phyloP scores from a whole-genome alignment of 2,888 invertebrate species.

The Ceriagrion tenellum region DNA sequence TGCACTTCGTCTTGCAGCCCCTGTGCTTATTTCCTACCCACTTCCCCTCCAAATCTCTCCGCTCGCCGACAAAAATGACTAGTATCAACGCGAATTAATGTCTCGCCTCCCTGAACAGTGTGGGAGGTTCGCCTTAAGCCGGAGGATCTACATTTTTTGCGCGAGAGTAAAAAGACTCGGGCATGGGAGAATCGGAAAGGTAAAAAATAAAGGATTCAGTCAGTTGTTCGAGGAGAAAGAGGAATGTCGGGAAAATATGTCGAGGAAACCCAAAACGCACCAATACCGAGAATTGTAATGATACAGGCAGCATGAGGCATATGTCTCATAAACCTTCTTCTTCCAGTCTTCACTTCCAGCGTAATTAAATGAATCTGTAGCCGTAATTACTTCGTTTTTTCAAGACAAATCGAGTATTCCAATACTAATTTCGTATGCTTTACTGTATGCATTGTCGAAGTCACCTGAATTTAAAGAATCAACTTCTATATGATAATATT shows the following conservation, averaged over 20 bases:
- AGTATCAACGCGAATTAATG: neutral
- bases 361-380: too few relatives aligned
- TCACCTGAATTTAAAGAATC: too few relatives aligned
- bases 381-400: too few relatives aligned
- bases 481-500: too few relatives aligned
- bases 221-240: neutral
- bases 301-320: neutral
- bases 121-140: too few relatives aligned
- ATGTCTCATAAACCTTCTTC: too few relatives aligned
- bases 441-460: too few relatives aligned
- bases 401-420: too few relatives aligned
- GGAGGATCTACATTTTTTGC: neutral
- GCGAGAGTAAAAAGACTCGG: neutral
- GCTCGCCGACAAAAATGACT: neutral
- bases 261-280: neutral
- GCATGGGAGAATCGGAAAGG: neutral
- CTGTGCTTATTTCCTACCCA: neutral
- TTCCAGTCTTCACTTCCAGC: too few relatives aligned
- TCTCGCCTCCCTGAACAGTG: neutral
- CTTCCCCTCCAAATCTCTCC: neutral
- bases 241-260: neutral
- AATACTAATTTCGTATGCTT: too few relatives aligned
- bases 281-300: neutral
- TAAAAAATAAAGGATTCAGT: neutral
- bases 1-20: too few relatives aligned